Evolutionary conservation across 2,113 vertebrate genomes (phyloP), one percentile per base, ranked within the genome.

Genomic region (Urocynchramus pylzowi): DNA sequence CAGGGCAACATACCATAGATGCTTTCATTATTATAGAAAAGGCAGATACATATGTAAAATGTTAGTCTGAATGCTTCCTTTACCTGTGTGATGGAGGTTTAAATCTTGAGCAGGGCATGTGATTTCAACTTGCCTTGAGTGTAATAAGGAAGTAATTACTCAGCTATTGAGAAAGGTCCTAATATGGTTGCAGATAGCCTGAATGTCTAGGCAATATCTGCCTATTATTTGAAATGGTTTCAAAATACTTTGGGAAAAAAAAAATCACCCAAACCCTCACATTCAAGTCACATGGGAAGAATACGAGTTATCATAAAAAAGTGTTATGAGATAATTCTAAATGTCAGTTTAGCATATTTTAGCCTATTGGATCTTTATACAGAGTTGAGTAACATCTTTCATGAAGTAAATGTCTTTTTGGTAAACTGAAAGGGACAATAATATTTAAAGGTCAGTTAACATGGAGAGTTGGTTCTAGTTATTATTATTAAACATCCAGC

Each of bases 311-410:
- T 97, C 94, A 87, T 95, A 94, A 95, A 93, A 90, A 96, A 91
- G 60, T 96, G 70, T 97, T 97, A 93, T 42, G 95, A 96, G 95
- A 97, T 98, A 96, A 98, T 98, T 96, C 94, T 98, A 98, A 98
- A 98, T 98, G 98, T 98, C 98, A 98, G 56, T 97, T 97, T 98
- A 97, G 93, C 97, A 96, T 98, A 98, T 97, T 97, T 98, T 93
- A 97, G 94, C 76, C 93, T 96, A 93, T 49, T 96, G 95, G 89
- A 97, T 98, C 96, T 97, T 96, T 92, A 96, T 97, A 94, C 65
- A 91, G 96, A 95, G 89, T 91, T 94, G 95, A 97, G 94, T 95
- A 97, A 95, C 75, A 90, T 95, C 95, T 97, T 97, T 97, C 94
- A 95, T 61, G 94, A 96, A 95, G 95, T 88, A 96, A 97, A 97